phyloP scores from a whole-genome alignment of 2,888 invertebrate species.

The Thereva nobilitata region DNA sequence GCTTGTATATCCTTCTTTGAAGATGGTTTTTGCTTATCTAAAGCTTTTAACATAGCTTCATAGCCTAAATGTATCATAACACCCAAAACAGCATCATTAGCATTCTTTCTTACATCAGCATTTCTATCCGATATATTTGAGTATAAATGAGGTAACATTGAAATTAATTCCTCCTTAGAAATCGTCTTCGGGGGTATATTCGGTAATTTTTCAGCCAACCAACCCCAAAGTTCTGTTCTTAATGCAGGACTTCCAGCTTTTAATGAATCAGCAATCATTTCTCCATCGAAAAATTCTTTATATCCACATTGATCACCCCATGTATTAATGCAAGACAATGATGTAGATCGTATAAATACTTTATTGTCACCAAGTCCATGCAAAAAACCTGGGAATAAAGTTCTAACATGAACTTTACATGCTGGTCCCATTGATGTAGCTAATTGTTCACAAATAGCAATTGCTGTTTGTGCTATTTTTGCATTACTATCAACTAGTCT shows the following conservation, averaged over 20 bases:
- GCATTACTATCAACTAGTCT: constrained; percentile 89
- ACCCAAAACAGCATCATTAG: constrained; percentile 86
- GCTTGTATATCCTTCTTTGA: constrained; percentile 77
- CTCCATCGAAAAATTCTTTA: constrained; percentile 82
- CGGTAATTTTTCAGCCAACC: constrained; percentile 83
- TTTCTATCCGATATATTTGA: constrained; percentile 88
- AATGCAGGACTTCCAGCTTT: constrained; percentile 83
- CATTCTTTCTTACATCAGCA: constrained; percentile 87
- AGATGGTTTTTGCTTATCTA: constrained; percentile 65
- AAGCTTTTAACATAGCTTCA: constrained; percentile 55
- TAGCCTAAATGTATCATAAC: constrained; percentile 92
- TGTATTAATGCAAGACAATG: constrained; percentile 79
- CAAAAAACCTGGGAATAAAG: constrained; percentile 84
- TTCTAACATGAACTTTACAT: constrained; percentile 76
- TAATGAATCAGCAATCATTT: constrained; percentile 86
- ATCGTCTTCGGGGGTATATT: constrained; percentile 71
- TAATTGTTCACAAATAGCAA: constrained; percentile 81
- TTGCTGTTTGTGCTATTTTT: constrained; percentile 81
- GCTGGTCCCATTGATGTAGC: constrained; percentile 82
- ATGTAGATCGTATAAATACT: constrained; percentile 78
- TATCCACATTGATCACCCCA: constrained; percentile 84
- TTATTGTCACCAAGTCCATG: constrained; percentile 77
- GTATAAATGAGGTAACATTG: constrained; percentile 78
- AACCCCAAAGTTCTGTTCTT: constrained; percentile 79
- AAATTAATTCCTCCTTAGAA: constrained; percentile 78